A percentile compares a stretch with the other conserved stretches of the same genome.
Evolutionary conservation across 2,888 invertebrate species (phyloP).

Genomic region (Mystacides longicornis): DNA sequence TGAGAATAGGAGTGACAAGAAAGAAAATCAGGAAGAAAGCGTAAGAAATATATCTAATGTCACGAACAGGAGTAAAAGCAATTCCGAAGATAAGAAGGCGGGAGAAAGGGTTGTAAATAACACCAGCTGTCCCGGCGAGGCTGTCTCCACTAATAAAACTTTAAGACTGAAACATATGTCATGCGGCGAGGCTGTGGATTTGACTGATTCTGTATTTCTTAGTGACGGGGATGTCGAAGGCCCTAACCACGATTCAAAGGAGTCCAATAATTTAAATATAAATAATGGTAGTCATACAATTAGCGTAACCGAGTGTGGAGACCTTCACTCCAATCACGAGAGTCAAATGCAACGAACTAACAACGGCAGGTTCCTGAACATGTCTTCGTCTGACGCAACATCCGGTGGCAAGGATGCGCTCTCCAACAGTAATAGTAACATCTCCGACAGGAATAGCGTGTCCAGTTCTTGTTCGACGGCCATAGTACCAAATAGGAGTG

Average conservation of each 20-base stretch:
- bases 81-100: conserved; percentile 11
- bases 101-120: conserved; percentile 17
- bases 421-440: conserved; percentile 32
- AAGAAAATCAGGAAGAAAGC: conserved; percentile 21
- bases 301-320: conserved; percentile 22
- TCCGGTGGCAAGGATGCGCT: background rate
- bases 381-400: conserved; percentile 13
- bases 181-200: conserved; percentile 14
- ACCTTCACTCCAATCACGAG: conserved; percentile 6
- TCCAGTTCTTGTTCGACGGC: conserved; percentile 35
- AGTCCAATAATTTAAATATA: background rate
- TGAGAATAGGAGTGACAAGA: conserved; percentile 33
- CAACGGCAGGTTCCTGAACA: conserved; percentile 9
- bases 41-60: background rate
- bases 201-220: conserved; percentile 17
- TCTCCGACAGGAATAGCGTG: conserved; percentile 40
- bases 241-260: background rate
- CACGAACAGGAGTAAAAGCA: background rate
- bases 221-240: conserved; percentile 17
- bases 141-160: conserved; percentile 23
- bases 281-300: conserved; percentile 21
- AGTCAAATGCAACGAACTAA: conserved; percentile 11
- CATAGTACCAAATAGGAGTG: conserved; percentile 27
- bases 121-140: conserved; percentile 21
- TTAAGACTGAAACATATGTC: conserved; percentile 17